Evolutionary conservation across 2,797 vertebrate genomes (phyloP).

Genomic region (Sebastes trivittatus): DNA sequence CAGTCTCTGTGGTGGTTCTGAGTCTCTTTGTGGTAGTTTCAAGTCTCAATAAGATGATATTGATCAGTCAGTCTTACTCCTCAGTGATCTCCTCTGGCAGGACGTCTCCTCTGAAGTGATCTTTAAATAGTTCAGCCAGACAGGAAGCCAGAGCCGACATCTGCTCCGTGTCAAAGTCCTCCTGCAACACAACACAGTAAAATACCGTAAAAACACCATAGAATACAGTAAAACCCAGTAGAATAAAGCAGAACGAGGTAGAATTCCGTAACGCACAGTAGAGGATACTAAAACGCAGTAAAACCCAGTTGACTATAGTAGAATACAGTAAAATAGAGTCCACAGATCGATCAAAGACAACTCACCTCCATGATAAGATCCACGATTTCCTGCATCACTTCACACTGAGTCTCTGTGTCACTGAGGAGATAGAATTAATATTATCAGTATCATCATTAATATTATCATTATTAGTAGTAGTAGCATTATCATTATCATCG

Average conservation of each 20-base stretch:
- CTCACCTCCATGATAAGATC: conserved; percentile 96
- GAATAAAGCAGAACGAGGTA: no score
- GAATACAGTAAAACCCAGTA: no score
- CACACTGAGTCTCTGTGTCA: conserved; percentile 95
- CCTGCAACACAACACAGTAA: conserved; percentile 73
- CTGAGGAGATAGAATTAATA: conserved; percentile 70
- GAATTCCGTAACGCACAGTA: no score
- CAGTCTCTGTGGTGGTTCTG: not conserved
- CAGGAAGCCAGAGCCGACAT: conserved; percentile 92
- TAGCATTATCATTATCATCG: no score
- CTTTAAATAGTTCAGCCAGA: conserved; percentile 94
- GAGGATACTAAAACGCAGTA: not conserved
- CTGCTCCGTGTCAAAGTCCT: conserved; percentile 96
- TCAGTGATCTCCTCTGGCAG: conserved; percentile 95
- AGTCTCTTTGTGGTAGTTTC: not conserved
- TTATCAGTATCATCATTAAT: not conserved
- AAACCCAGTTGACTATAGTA: not conserved
- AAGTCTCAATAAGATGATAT: not conserved
- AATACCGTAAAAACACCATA: not conserved
- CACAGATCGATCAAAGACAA: not conserved
- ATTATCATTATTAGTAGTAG: not conserved
- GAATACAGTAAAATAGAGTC: not conserved
- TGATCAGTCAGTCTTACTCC: conserved; percentile 81
- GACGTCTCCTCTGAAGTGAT: conserved; percentile 94
- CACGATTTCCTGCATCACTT: conserved; percentile 98